Evolutionary conservation across 2,888 invertebrate species (phyloP), one percentile per base, ranked within the genome.

Genomic region (Exocentrus adspersus): DNA sequence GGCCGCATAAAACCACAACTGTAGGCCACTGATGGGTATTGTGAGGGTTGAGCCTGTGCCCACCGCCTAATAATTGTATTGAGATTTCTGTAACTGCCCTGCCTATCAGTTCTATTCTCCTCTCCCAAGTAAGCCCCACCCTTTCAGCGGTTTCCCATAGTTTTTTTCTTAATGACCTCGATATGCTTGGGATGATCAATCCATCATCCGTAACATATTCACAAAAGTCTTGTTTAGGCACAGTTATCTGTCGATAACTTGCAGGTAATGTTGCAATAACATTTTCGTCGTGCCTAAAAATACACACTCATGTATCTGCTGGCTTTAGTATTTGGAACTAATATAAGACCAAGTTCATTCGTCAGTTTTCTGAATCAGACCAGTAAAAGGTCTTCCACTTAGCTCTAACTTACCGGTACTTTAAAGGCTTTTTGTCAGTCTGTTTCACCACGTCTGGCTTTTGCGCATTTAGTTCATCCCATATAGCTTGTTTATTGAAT

Each of bases 11-110:
- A 65, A 92, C 89, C 59, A 91, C 91, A 51, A 93, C 92, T 48
- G 88, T 88, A 58, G 95, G 95, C 86, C 90, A 88, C 84, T 96
- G 96, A 84, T 96, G 96, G 67, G 90, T 90, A 83, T 96, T 96
- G 75, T 91, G 89, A 46, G 94, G 91, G 79, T 92, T 93, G 60
- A 95, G 85, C 57, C 95, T 86, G 75, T 94, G 90, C 32, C 90
- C 91, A 54, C 96, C 95, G 41, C 96, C 96, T 62, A 93, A 84
- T 54, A 96, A 85, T 72, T 92, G 90, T 9, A 94, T 86, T 65
- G 92, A 91, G 84, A 95, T 90, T 84, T 96, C 96, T 60, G 91
- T 89, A 21, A 92, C 90, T 43, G 93, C 94, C 68, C 95, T 87
- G 43, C 94, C 95, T 78, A 94, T 86, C 77, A 94, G 87, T 82